phyloP scores from a whole-genome alignment of 2,797 vertebrate species.

The Kryptopterus vitreolus region DNA sequence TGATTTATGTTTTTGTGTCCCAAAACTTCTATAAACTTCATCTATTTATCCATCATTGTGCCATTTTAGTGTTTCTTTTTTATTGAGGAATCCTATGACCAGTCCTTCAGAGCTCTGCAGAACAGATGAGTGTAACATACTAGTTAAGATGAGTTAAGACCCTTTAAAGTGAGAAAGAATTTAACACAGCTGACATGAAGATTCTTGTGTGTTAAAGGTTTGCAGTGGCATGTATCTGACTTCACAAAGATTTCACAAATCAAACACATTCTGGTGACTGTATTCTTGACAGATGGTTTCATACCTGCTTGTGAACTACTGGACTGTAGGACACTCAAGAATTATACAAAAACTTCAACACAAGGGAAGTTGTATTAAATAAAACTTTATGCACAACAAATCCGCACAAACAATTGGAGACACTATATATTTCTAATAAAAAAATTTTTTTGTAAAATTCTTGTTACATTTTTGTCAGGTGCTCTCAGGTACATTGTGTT shows the following conservation, averaged over 20 bases:
- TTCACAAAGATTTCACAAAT: slow-evolving; percentile 38
- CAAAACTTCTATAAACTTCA: background rate
- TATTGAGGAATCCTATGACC: background rate
- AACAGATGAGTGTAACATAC: background rate
- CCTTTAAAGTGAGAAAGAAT: background rate
- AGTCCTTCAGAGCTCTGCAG: background rate
- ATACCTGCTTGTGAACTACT: slow-evolving; percentile 5
- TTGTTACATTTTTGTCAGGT: background rate
- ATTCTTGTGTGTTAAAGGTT: background rate
- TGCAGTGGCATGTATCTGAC: slow-evolving; percentile 22
- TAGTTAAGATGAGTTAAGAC: background rate
- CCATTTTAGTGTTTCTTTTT: slow-evolving; percentile 3
- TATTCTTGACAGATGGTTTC: slow-evolving; percentile 43
- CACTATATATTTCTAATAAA: background rate
- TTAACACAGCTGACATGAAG: background rate
- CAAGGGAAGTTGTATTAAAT: background rate
- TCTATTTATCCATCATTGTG: slow-evolving; percentile 16
- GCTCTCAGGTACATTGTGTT: background rate
- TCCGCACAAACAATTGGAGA: background rate
- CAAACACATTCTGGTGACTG: slow-evolving; percentile 35
- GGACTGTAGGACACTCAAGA: background rate
- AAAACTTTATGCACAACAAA: background rate
- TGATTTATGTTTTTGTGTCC: slow-evolving; percentile 17
- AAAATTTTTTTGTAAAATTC: background rate
- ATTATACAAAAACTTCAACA: background rate